Conservation (phyloP, 2,797 vertebrate species). For the Jordanella pulchra region DNA sequence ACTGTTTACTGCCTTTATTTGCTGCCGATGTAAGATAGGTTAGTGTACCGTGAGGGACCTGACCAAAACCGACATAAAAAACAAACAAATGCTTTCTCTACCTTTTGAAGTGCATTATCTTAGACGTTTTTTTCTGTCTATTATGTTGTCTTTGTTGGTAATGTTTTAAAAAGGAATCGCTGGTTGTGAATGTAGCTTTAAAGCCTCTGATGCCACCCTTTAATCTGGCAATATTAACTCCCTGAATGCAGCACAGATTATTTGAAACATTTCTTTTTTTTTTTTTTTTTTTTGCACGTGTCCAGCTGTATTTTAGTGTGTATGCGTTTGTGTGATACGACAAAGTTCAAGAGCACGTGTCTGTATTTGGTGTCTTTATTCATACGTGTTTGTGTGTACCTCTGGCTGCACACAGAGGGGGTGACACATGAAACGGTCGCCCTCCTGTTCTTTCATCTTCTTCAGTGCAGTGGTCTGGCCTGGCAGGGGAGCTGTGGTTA, state of each 20-base stretch:
- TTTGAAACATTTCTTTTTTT: neutral
- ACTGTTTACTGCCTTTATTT: slow-evolving; percentile 45
- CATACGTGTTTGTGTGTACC: slow-evolving; percentile 24
- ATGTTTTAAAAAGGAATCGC: slow-evolving; percentile 44
- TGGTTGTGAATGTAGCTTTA: slow-evolving; percentile 21
- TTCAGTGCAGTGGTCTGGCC: slow-evolving; percentile 65
- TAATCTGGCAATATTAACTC: slow-evolving; percentile 20
- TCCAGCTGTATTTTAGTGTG: neutral
- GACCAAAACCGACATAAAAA: slow-evolving; percentile 60
- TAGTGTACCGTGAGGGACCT: slow-evolving; percentile 30
- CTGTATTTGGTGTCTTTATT: slow-evolving; percentile 31
- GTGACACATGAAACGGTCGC: slow-evolving; percentile 73
- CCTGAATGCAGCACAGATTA: neutral
- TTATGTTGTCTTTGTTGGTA: slow-evolving; percentile 37
- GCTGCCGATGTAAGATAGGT: slow-evolving; percentile 70
- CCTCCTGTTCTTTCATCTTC: slow-evolving; percentile 79
- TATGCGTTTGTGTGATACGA: slow-evolving; percentile 1
- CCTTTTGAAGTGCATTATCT: slow-evolving; percentile 71
- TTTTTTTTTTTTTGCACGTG: slow-evolving; percentile 1
- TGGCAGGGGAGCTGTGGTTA: slow-evolving; percentile 63
- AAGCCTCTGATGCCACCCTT: slow-evolving; percentile 16
- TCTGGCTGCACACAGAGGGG: slow-evolving; percentile 38
- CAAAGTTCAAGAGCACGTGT: slow-evolving; percentile 32
- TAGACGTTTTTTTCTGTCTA: neutral
- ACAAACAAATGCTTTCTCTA: slow-evolving; percentile 41